phyloP scores from a whole-genome alignment of 2,797 vertebrate species.

The Thunnus albacares region DNA sequence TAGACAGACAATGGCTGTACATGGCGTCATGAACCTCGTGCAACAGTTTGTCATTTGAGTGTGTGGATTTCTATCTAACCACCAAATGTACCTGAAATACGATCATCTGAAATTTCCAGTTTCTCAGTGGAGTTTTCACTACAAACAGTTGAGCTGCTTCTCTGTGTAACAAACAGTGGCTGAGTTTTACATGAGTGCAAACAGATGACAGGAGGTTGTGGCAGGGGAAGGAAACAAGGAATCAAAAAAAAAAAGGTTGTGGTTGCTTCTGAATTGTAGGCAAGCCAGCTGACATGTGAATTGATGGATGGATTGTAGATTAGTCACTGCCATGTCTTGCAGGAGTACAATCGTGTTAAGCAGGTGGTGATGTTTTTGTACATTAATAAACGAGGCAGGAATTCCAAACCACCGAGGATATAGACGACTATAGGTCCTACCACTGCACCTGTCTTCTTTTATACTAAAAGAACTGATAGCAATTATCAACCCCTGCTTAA shows the following conservation, averaged over 20 bases:
- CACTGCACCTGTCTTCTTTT: too few relatives aligned
- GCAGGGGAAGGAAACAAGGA: not conserved
- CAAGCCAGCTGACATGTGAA: not conserved
- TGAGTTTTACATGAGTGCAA: not conserved
- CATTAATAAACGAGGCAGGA: too few relatives aligned
- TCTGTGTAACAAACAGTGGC: constrained; percentile 14
- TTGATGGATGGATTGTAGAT: not conserved
- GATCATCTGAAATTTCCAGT: constrained; percentile 54
- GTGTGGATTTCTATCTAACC: constrained; percentile 19
- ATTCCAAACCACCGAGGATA: too few relatives aligned
- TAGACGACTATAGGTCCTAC: too few relatives aligned
- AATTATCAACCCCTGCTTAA: too few relatives aligned
- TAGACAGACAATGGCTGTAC: constrained; percentile 24
- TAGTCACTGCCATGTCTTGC: not conserved
- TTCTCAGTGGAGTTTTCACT: constrained; percentile 29
- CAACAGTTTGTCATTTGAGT: constrained; percentile 25
- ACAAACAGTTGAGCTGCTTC: constrained; percentile 31
- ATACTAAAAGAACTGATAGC: too few relatives aligned
- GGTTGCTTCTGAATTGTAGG: not conserved
- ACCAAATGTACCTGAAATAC: constrained; percentile 44
- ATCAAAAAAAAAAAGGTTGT: not conserved
- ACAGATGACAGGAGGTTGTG: not conserved
- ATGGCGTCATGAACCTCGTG: constrained; percentile 8
- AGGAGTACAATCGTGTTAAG: not conserved
- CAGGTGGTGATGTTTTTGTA: too few relatives aligned